Evolutionary conservation across 2,113 vertebrate species (phyloP).

Genomic region (Saimiri boliviensis): DNA sequence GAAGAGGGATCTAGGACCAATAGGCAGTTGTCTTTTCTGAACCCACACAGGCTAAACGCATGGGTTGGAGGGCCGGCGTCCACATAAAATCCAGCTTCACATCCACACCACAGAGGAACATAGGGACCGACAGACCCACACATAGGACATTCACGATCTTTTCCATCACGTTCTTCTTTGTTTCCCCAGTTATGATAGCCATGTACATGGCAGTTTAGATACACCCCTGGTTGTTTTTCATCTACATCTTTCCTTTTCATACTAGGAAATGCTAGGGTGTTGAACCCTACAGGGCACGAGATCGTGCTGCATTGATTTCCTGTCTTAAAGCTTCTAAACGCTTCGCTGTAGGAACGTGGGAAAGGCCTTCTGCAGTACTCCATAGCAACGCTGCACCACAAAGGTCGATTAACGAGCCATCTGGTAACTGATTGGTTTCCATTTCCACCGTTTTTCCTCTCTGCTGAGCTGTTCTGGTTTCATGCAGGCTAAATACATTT

Average conservation of each 20-base stretch:
- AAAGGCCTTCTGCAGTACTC: conserved; percentile 97
- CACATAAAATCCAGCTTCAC: conserved; percentile 97
- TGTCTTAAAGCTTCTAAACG: conserved; percentile 98
- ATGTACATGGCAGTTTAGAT: conserved; percentile 98
- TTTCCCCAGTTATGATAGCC: conserved; percentile 99
- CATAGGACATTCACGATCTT: conserved; percentile 98
- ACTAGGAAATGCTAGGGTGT: conserved; percentile 98
- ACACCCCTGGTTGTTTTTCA: conserved; percentile 99
- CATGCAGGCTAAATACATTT: conserved; percentile 96
- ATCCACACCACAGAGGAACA: conserved; percentile 98
- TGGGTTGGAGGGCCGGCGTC: conserved; percentile 98
- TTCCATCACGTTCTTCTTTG: conserved; percentile 93
- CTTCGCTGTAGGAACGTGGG: conserved; percentile 96
- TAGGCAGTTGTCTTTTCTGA: conserved; percentile 98
- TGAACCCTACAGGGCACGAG: conserved; percentile 98
- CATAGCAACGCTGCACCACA: conserved; percentile 97
- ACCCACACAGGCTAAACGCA: conserved; percentile 95
- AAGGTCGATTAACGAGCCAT: conserved; percentile 97
- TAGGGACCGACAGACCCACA: conserved; percentile 97
- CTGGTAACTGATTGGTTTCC: conserved; percentile 96
- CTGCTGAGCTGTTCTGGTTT: conserved; percentile 98
- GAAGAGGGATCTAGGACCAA: conserved; percentile 98
- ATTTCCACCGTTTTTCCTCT: conserved; percentile 98
- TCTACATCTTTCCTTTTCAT: conserved; percentile 99
- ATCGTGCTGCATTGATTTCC: conserved; percentile 97